A percentile compares a stretch with the other conserved stretches of the same genome.
Evolutionary conservation across 1,140 invertebrate species (phyloP).

Genomic region (Halictus rubicundus): DNA sequence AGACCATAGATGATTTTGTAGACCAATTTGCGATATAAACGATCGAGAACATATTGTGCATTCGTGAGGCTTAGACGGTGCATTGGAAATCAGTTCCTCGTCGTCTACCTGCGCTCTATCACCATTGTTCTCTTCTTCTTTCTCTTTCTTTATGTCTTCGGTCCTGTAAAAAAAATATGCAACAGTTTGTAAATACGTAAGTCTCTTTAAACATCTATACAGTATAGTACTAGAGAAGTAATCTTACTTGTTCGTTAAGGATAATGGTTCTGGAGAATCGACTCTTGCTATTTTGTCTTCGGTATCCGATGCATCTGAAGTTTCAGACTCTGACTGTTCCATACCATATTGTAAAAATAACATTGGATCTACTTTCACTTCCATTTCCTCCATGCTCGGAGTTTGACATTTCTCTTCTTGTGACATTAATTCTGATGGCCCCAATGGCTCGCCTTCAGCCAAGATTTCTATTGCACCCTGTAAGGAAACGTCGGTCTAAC

Average conservation of each 20-base stretch:
- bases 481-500: neutral
- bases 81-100: conserved; percentile 63
- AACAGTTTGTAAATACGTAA: neutral
- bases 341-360: conserved; percentile 81
- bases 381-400: conserved; percentile 81
- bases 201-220: neutral
- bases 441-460: conserved; percentile 60
- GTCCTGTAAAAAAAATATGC: neutral
- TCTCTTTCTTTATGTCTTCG: conserved; percentile 44
- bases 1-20: conserved; percentile 83
- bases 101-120: conserved; percentile 52
- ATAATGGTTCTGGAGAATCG: conserved; percentile 49
- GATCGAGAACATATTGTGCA: conserved; percentile 80
- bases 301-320: conserved; percentile 72
- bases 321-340: conserved; percentile 74
- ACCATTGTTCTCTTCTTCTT: conserved; percentile 50
- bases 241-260: conserved; percentile 67
- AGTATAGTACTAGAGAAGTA: neutral
- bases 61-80: conserved; percentile 77
- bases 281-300: conserved; percentile 64
- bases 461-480: conserved; percentile 71
- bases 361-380: conserved; percentile 84
- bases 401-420: conserved; percentile 67
- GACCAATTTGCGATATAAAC: conserved; percentile 80
- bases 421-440: conserved; percentile 57